These are phyloP conservation scores for Taxidea taxus DNA, from an alignment of 2,113 vertebrate genomes.

Conservation along the genomic window DNA sequence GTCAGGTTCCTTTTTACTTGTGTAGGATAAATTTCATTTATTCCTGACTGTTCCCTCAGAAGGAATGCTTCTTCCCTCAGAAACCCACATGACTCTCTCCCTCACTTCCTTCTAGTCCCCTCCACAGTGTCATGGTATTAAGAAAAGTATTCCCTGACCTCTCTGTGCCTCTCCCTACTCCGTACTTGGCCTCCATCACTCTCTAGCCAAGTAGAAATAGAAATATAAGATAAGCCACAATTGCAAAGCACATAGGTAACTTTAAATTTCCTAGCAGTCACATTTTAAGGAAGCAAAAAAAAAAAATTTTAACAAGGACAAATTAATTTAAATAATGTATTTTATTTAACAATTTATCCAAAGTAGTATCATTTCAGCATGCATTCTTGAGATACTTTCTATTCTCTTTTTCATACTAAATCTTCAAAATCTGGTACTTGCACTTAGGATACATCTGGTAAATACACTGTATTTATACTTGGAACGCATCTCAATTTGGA, in stretches of 20 bases:
- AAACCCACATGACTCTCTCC: too few relatives aligned
- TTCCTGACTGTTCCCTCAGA: not conserved
- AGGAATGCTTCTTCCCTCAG: not conserved
- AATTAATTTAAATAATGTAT: not conserved
- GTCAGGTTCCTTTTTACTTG: not conserved
- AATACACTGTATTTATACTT: not conserved
- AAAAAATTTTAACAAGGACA: not conserved
- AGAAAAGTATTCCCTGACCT: not conserved
- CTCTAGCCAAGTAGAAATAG: not conserved
- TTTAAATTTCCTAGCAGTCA: not conserved
- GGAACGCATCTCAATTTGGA: not conserved
- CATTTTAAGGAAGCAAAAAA: not conserved
- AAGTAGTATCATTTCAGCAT: not conserved
- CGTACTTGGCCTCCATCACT: not conserved
- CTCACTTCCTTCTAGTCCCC: not conserved
- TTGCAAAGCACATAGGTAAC: not conserved
- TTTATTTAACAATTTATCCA: not conserved
- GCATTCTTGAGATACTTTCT: not conserved
- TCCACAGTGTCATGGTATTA: not conserved
- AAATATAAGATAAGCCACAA: not conserved
- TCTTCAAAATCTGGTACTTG: not conserved
- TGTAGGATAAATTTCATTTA: not conserved
- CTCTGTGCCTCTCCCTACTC: rapidly evolving
- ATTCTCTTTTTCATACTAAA: not conserved
- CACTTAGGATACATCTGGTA: not conserved